Conservation (phyloP, 2,797 vertebrate genomes). For the Anisognathus igniventris region DNA sequence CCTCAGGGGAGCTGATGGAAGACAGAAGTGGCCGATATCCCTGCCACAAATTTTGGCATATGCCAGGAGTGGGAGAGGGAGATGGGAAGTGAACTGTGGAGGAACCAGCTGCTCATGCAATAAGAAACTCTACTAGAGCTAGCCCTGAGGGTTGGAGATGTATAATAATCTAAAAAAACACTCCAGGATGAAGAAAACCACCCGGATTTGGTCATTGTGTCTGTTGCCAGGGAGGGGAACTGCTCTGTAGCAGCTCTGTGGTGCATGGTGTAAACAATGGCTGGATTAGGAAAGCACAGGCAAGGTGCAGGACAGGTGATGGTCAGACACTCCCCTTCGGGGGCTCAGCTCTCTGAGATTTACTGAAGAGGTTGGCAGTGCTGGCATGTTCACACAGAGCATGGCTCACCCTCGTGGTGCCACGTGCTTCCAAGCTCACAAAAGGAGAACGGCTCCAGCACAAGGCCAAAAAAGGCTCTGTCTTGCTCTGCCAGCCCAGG, state of each 20-base stretch:
- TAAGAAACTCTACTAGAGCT: neutral
- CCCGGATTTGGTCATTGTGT: constrained; percentile 18
- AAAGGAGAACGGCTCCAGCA: neutral
- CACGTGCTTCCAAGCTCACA: neutral
- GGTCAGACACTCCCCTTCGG: neutral
- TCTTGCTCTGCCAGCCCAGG: neutral
- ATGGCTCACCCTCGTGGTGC: neutral
- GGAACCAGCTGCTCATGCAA: neutral
- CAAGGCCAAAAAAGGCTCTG: neutral
- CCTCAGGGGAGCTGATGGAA: neutral
- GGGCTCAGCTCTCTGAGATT: neutral
- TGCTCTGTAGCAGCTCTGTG: neutral
- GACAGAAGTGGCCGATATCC: neutral
- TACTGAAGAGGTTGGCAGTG: neutral
- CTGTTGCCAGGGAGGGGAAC: constrained; percentile 19
- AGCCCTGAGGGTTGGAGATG: neutral
- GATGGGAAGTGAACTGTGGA: neutral
- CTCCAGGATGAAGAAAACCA: constrained; percentile 31
- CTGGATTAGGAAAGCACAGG: neutral
- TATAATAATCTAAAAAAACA: neutral
- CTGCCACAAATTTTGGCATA: neutral
- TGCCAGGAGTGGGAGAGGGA: neutral
- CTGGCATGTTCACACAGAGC: neutral
- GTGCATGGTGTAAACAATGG: constrained; percentile 33
- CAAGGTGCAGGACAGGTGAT: neutral